Percentiles rank a stretch among this genome's conserved stretches.
Evolutionary conservation across 2,797 vertebrate genomes (phyloP).

Genomic region (Hemibagrus guttatus): DNA sequence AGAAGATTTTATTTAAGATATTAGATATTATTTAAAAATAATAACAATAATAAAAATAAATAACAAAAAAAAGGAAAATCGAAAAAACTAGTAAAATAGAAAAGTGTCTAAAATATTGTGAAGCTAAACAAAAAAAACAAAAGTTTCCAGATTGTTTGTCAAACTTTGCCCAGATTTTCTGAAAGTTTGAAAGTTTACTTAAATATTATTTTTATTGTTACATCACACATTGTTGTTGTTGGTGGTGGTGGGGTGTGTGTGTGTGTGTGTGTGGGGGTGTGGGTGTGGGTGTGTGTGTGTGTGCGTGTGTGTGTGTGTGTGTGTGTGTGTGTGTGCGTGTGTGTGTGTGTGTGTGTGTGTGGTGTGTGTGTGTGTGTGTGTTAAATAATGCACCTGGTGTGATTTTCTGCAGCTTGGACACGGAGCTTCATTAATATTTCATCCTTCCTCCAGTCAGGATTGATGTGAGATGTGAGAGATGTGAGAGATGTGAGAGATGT

Average conservation of each 20-base stretch:
- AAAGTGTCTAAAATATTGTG: no score
- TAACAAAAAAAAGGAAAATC: no score
- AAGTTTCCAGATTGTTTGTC: no score
- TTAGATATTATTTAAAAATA: no score
- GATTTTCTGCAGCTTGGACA: slow-evolving; percentile 16
- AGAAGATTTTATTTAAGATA: no score
- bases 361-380: slow-evolving; percentile 1
- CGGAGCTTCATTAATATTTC: slow-evolving; percentile 47
- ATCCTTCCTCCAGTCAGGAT: slow-evolving; percentile 42
- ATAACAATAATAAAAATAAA: no score
- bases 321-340: background rate
- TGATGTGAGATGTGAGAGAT: slow-evolving; percentile 17
- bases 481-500: background rate
- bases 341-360: background rate
- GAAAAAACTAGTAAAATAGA: no score
- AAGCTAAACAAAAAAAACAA: no score
- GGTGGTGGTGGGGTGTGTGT: background rate
- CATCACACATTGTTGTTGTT: background rate
- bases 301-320: no score
- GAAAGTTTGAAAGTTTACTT: no score
- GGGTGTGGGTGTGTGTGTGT: background rate
- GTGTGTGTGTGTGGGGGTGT: background rate
- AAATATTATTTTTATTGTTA: background rate
- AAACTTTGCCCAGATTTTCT: no score
- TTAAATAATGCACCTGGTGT: slow-evolving; percentile 41